Evolutionary conservation across 2,888 invertebrate species (phyloP), one percentile per base, ranked within the genome.

Genomic region (Tuberolachnus salignus): DNA sequence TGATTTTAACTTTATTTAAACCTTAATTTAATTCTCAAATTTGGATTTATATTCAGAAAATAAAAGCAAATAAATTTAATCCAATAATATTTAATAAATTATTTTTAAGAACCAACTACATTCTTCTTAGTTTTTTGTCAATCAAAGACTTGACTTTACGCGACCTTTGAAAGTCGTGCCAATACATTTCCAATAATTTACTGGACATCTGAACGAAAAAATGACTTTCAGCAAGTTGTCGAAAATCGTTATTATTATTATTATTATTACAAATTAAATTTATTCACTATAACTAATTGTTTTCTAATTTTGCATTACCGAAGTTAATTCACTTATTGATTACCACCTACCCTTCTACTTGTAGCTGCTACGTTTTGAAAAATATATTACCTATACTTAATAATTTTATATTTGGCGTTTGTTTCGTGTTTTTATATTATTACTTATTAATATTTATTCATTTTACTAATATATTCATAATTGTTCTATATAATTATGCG

Each of bases 201-300:
- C 93, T 92, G 81, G 92, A 91, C 83, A 93, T 93, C 85, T 92
- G 92, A 90, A 88, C 86, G 51, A 63, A 73, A 19, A 42, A 51
- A 21, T 61, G 10, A 53, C 34, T 13, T 34, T 51, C 16, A 64
- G 11, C 13, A 44, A 42, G n/a, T 46, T 23, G 21, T 55, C 55
- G 42, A 55, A 44, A 70, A 11, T 57, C n/a, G 11, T 16, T 21
- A 19, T 21, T 34, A 34, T 34, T 3, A 34, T 4, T 34, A 34
- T 19, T 26, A 34, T 42, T n/a, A n/a, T n/a, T n/a, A n/a, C n/a
- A n/a, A n/a, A n/a, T n/a, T n/a, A n/a, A n/a, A n/a, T n/a, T n/a
- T n/a, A n/a, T n/a, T n/a, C n/a, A n/a, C n/a, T n/a, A n/a, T n/a
- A n/a, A n/a, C n/a, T n/a, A n/a, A n/a, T 51, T n/a, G n/a, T 51